phyloP scores from a whole-genome alignment of 2,888 invertebrate species.

The Siphlonurus alternatus region DNA sequence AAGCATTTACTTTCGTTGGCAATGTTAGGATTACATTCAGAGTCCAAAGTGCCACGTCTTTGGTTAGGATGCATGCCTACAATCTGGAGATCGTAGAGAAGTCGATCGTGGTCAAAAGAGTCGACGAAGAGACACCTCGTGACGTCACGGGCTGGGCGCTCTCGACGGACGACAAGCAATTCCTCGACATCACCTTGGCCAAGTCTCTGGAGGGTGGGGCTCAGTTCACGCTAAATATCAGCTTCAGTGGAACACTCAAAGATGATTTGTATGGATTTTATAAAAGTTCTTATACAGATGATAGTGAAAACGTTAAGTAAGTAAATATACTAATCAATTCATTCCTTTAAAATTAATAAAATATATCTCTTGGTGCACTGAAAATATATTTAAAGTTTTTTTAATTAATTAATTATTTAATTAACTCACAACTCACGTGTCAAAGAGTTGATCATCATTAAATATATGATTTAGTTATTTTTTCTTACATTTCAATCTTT shows the following conservation, averaged over 20 bases:
- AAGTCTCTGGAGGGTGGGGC: not conserved
- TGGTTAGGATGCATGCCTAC: not conserved
- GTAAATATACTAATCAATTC: too few relatives aligned
- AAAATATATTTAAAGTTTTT: too few relatives aligned
- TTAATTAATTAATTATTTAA: too few relatives aligned
- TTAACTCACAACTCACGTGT: too few relatives aligned
- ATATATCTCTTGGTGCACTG: too few relatives aligned
- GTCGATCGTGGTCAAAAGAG: not conserved
- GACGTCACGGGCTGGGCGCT: not conserved
- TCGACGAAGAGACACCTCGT: not conserved
- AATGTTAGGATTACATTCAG: not conserved
- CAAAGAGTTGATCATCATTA: too few relatives aligned
- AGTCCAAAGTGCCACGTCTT: not conserved
- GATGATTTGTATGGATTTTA: not conserved
- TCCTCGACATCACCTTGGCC: not conserved
- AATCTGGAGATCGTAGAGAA: not conserved
- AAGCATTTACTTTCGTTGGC: not conserved
- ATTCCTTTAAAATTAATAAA: too few relatives aligned
- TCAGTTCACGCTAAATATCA: not conserved
- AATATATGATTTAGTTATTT: too few relatives aligned
- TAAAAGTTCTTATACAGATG: not conserved
- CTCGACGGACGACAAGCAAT: not conserved
- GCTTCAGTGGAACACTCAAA: not conserved
- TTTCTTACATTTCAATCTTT: too few relatives aligned
- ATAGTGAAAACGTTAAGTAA: not conserved